phyloP scores from a whole-genome alignment of 2,888 invertebrate genomes.

The Troides aeacus region DNA sequence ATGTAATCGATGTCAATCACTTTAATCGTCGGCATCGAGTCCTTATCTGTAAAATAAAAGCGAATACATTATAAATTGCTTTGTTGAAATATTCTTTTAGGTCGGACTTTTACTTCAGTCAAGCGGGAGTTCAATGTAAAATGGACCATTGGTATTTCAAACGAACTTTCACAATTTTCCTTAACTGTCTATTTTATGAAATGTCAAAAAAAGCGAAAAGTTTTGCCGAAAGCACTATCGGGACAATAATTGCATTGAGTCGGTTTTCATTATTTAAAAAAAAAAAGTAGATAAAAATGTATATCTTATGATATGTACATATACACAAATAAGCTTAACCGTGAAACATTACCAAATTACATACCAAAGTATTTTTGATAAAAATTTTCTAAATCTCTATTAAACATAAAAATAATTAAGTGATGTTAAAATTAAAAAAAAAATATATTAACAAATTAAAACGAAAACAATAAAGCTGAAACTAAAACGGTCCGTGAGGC shows the following conservation, averaged over 20 bases:
- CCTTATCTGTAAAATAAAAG: conserved; percentile 7
- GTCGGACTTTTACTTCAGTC: conserved; percentile 4
- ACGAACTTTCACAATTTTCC: conserved; percentile 17
- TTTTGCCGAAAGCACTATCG: conserved; percentile 13
- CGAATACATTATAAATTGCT: conserved; percentile 18
- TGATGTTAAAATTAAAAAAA: background rate
- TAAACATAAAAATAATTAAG: no score
- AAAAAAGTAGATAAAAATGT: background rate
- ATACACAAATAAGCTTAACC: background rate
- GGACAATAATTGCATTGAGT: conserved; percentile 4
- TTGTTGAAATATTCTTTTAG: conserved; percentile 7
- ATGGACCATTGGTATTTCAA: conserved; percentile 12
- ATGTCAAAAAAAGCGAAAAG: conserved; percentile 21
- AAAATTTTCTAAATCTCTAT: background rate
- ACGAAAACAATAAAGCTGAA: conserved; percentile 16
- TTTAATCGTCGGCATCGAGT: background rate
- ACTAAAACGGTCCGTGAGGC: conserved; percentile 11
- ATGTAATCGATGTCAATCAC: conserved; percentile 1
- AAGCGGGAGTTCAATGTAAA: conserved; percentile 10
- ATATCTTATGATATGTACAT: background rate
- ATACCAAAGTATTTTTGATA: background rate
- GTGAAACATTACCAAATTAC: background rate
- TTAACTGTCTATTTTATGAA: conserved; percentile 26
- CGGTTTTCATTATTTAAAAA: background rate
- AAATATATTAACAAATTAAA: background rate